phyloP scores from a whole-genome alignment of 64 coral and sea anemone genomes.

The Porites lutea region DNA sequence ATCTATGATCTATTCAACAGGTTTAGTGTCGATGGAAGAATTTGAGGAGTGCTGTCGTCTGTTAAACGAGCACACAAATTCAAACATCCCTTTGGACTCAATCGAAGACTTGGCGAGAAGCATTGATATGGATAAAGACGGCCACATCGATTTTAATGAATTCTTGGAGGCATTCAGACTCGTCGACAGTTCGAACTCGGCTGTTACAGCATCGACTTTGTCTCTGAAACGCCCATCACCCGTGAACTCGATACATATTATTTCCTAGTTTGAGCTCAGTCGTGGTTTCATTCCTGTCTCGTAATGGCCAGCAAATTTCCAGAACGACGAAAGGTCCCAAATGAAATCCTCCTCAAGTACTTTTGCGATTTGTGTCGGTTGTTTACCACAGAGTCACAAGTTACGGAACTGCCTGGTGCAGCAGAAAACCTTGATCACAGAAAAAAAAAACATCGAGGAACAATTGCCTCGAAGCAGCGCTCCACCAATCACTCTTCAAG shows the following conservation, averaged over 20 bases:
- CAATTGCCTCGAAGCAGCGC: too few species aligned
- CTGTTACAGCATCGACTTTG: slow-evolving; percentile 13
- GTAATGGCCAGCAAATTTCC: too few species aligned
- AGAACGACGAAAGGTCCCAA: too few species aligned
- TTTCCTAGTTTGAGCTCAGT: slow-evolving; percentile 10
- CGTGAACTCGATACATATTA: slow-evolving; percentile 78
- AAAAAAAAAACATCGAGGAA: too few species aligned
- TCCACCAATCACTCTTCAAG: too few species aligned
- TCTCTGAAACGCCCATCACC: slow-evolving; percentile 52
- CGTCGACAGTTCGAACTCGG: slow-evolving; percentile 63
- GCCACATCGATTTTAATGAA: slow-evolving; percentile 97
- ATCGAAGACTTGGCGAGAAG: slow-evolving; percentile 88
- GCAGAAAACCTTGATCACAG: too few species aligned
- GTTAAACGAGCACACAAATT: slow-evolving; percentile 94
- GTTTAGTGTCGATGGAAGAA: slow-evolving; percentile 92
- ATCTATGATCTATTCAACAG: slow-evolving; percentile 2
- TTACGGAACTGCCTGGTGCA: too few species aligned
- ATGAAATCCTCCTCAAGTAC: too few species aligned
- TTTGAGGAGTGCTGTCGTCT: slow-evolving; percentile 89
- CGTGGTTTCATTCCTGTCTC: too few species aligned
- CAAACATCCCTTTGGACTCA: slow-evolving; percentile 84
- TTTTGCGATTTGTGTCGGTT: too few species aligned
- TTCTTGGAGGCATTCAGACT: slow-evolving; percentile 98
- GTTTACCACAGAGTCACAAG: too few species aligned
- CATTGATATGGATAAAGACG: slow-evolving; percentile 97